Conservation (phyloP, 2,888 invertebrate species). For the Hypomecis punctinalis region DNA sequence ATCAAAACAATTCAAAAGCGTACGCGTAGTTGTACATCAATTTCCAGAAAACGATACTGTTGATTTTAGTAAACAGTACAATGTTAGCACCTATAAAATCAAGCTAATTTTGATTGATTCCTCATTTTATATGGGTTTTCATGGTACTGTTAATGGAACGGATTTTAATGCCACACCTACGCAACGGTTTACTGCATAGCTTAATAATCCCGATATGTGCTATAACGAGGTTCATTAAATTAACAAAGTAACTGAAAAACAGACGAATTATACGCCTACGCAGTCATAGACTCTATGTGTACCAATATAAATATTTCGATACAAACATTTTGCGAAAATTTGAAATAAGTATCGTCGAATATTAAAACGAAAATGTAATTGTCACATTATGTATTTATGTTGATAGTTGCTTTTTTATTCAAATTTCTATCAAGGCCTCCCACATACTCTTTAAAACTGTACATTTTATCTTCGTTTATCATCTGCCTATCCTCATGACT, state of each 20-base stretch:
- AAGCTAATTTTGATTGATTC: conserved; percentile 49
- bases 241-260: conserved; percentile 56
- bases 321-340: conserved; percentile 16
- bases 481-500: conserved; percentile 27
- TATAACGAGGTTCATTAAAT: conserved; percentile 57
- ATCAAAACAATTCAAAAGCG: conserved; percentile 20
- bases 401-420: not conserved
- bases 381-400: conserved; percentile 6
- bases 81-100: conserved; percentile 15
- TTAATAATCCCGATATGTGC: conserved; percentile 49
- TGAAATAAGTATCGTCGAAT: no score
- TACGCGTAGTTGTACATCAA: conserved; percentile 10
- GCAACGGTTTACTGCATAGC: conserved; percentile 56
- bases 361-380: conserved; percentile 30
- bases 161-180: conserved; percentile 65
- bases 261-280: conserved; percentile 39
- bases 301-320: not conserved
- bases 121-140: conserved; percentile 52
- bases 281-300: conserved; percentile 12
- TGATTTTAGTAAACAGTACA: conserved; percentile 11
- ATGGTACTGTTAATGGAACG: conserved; percentile 57
- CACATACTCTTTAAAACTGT: conserved; percentile 37
- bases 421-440: conserved; percentile 37
- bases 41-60: conserved; percentile 10
- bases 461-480: conserved; percentile 34